Conservation (phyloP, 2,113 vertebrate genomes). For the Microcebus tavaratra region DNA sequence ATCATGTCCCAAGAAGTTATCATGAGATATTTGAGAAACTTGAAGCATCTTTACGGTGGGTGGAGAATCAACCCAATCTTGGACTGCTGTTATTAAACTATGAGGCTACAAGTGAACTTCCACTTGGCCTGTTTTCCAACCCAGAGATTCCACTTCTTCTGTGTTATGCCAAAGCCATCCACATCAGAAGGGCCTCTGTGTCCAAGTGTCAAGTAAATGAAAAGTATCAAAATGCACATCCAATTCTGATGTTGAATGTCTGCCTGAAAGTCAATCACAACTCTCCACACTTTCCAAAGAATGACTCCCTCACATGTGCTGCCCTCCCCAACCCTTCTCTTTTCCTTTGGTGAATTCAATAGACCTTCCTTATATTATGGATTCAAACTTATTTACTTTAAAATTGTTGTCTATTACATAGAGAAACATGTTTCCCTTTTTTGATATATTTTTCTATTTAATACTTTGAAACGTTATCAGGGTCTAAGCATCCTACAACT, state of each 20-base stretch:
- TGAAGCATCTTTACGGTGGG: neutral
- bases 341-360: neutral
- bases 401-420: neutral
- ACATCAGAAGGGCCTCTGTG: neutral
- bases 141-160: neutral
- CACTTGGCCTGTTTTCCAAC: neutral
- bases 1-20: neutral
- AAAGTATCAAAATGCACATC: neutral
- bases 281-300: neutral
- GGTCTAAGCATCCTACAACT: too few relatives aligned
- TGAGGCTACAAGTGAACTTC: neutral
- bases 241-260: neutral
- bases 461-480: too few relatives aligned
- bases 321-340: neutral
- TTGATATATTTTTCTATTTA: neutral
- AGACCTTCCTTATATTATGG: neutral
- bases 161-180: neutral
- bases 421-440: neutral
- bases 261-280: neutral
- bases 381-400: neutral
- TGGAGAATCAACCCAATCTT: neutral
- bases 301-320: neutral
- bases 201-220: neutral
- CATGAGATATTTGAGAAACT: neutral
- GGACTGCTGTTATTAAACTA: neutral